phyloP scores from a whole-genome alignment of 2,888 invertebrate species.

The Drosophila anomalipes region DNA sequence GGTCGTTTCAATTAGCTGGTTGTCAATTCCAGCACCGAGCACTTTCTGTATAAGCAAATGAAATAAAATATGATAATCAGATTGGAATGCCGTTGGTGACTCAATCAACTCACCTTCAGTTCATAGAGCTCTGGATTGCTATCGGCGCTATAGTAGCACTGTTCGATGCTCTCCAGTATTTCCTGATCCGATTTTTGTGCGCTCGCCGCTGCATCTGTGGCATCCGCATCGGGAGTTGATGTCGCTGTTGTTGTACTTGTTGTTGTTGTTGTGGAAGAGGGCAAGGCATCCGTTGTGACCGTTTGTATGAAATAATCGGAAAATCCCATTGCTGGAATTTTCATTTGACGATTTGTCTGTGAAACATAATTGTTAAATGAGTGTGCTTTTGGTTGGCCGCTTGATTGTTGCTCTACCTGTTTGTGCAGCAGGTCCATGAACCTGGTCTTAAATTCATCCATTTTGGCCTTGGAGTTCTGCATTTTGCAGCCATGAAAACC shows the following conservation, averaged over 20 bases:
- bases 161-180: slow-evolving; percentile 84
- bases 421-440: slow-evolving; percentile 85
- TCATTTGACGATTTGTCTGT: slow-evolving; percentile 83
- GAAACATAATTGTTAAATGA: slow-evolving; percentile 3
- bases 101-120: slow-evolving; percentile 74
- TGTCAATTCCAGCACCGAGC: slow-evolving; percentile 80
- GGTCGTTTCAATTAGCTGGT: slow-evolving; percentile 81
- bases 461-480: slow-evolving; percentile 81
- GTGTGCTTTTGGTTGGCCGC: neutral
- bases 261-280: slow-evolving; percentile 33
- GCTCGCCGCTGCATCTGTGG: slow-evolving; percentile 34
- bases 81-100: neutral
- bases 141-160: slow-evolving; percentile 83
- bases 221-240: slow-evolving; percentile 59
- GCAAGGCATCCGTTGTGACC: slow-evolving; percentile 78
- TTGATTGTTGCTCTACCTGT: slow-evolving; percentile 73
- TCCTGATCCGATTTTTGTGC: slow-evolving; percentile 84
- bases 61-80: neutral
- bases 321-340: slow-evolving; percentile 86
- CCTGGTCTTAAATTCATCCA: slow-evolving; percentile 85
- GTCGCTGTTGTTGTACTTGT: slow-evolving; percentile 15
- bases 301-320: slow-evolving; percentile 85
- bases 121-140: slow-evolving; percentile 83
- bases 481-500: slow-evolving; percentile 72
- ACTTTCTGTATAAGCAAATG: slow-evolving; percentile 75